phyloP scores from a whole-genome alignment of 1,140 invertebrate genomes.

The Gryon sp. region DNA sequence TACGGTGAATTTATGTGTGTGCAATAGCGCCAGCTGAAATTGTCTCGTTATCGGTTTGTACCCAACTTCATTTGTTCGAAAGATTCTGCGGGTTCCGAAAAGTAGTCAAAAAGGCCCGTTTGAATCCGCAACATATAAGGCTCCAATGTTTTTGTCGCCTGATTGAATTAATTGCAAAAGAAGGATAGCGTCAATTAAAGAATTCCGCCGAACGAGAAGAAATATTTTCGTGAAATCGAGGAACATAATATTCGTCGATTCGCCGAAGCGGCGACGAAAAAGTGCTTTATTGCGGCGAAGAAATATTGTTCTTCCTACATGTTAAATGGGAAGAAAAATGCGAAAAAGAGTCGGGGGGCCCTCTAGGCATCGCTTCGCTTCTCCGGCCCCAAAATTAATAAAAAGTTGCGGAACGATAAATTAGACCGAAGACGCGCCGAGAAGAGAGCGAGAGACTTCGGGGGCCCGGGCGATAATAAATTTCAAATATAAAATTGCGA shows the following conservation, averaged over 20 bases:
- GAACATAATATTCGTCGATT: conserved; percentile 32
- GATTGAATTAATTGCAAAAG: conserved; percentile 57
- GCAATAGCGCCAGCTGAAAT: conserved; percentile 26
- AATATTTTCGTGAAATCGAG: conserved; percentile 58
- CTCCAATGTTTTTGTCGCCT: conserved; percentile 8
- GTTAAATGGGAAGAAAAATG: conserved; percentile 71
- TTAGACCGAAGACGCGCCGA: too few relatives aligned
- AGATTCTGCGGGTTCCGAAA: background rate
- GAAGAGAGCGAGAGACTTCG: conserved; percentile 30
- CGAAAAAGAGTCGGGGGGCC: conserved; percentile 58
- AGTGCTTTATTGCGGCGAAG: conserved; percentile 62
- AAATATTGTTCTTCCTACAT: conserved; percentile 64
- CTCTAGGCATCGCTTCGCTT: conserved; percentile 34
- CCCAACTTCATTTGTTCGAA: conserved; percentile 34
- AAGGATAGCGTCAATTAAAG: conserved; percentile 50
- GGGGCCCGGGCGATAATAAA: conserved; percentile 74
- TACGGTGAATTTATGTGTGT: too few relatives aligned
- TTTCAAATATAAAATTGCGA: conserved; percentile 78
- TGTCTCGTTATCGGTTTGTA: conserved; percentile 53
- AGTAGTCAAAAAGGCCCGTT: too few relatives aligned
- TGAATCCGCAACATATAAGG: too few relatives aligned
- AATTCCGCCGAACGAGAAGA: conserved; percentile 51
- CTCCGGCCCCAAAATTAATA: conserved; percentile 77
- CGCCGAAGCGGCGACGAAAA: conserved; percentile 53
- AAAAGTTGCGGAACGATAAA: conserved; percentile 79